Percentiles rank a stretch among this genome's conserved stretches.
Evolutionary conservation across 2,888 invertebrate genomes (phyloP).

Genomic region (Aspidiotus rigidus): DNA sequence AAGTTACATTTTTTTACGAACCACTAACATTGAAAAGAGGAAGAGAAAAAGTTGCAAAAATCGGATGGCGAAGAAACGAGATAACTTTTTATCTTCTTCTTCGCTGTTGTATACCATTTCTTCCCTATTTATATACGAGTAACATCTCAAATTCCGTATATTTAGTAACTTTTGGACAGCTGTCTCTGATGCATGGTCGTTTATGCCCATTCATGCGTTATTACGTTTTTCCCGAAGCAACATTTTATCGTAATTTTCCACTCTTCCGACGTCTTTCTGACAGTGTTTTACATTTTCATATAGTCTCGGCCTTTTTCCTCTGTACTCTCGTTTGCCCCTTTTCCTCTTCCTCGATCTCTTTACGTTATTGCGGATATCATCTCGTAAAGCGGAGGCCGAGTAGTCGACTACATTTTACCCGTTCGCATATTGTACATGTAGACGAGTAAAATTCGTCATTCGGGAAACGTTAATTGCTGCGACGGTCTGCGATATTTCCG

Average conservation of each 20-base stretch:
- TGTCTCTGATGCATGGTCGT: slow-evolving; percentile 33
- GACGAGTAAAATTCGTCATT: neutral
- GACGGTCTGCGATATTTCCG: neutral
- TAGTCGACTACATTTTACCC: too few relatives aligned
- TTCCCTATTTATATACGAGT: slow-evolving; percentile 6
- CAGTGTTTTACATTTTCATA: slow-evolving; percentile 32
- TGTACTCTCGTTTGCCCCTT: neutral
- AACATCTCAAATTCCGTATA: slow-evolving; percentile 30
- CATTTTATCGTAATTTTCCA: slow-evolving; percentile 32
- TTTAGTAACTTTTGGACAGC: slow-evolving; percentile 34
- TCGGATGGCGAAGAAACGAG: slow-evolving; percentile 18
- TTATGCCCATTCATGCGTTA: slow-evolving; percentile 34
- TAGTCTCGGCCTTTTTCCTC: slow-evolving; percentile 1
- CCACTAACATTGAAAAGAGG: slow-evolving; percentile 14
- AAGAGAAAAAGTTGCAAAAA: neutral
- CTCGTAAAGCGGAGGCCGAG: too few relatives aligned
- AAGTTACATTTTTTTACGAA: slow-evolving; percentile 14
- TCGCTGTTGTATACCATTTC: slow-evolving; percentile 25
- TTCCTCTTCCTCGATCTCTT: neutral
- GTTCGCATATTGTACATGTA: too few relatives aligned
- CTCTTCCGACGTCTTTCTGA: slow-evolving; percentile 28
- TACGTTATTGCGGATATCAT: too few relatives aligned
- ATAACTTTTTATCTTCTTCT: slow-evolving; percentile 11
- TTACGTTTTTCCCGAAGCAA: slow-evolving; percentile 27
- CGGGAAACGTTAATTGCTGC: slow-evolving; percentile 1